A percentile compares a stretch with the other conserved stretches of the same genome.
phyloP scores from a whole-genome alignment of 2,113 vertebrate species.

The Siniperca knerii region DNA sequence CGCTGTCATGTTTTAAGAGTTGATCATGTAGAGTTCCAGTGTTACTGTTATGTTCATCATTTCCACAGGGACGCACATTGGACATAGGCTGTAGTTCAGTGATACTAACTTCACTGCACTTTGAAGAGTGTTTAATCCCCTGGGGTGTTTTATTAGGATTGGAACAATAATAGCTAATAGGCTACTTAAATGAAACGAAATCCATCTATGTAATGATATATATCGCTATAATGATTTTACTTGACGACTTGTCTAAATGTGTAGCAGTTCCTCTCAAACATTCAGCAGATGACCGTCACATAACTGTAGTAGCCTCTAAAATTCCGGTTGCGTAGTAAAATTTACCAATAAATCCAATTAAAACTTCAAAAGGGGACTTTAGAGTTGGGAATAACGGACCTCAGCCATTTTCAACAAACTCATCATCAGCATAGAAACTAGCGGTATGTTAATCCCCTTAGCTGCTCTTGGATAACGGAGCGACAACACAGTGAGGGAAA shows the following conservation, averaged over 20 bases:
- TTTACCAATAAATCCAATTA: constrained; percentile 35
- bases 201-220: not conserved
- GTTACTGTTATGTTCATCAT: no score
- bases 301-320: not conserved
- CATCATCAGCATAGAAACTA: constrained; percentile 40
- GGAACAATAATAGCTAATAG: not conserved
- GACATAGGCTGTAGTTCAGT: not conserved
- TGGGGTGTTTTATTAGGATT: not conserved
- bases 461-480: constrained; percentile 45
- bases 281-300: constrained; percentile 3
- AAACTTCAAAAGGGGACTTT: constrained; percentile 23
- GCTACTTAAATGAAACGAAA: not conserved
- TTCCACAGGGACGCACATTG: not conserved
- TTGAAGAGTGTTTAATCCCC: not conserved
- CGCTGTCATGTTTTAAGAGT: not conserved
- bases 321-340: not conserved
- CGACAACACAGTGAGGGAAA: not conserved
- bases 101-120: not conserved
- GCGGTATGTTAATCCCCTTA: constrained; percentile 68
- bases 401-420: constrained; percentile 7
- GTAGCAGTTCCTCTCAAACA: not conserved
- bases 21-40: not conserved
- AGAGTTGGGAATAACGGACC: constrained; percentile 32
- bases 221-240: not conserved
- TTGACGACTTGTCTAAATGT: not conserved